Evolutionary conservation across 1,140 invertebrate species (phyloP).

Genomic region (Dreissena polymorpha): DNA sequence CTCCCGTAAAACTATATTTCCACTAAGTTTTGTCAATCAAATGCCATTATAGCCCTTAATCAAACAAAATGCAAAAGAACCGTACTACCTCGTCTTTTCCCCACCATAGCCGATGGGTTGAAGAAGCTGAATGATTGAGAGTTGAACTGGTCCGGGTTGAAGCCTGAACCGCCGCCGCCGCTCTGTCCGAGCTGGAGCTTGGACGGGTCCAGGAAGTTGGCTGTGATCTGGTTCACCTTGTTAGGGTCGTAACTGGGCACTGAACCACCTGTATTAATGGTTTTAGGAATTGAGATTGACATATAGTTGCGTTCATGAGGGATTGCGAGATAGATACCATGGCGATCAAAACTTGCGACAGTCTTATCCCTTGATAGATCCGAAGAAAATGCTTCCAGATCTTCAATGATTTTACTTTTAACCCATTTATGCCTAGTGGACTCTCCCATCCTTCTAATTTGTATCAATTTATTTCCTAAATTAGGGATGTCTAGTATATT

Average conservation of each 20-base stretch:
- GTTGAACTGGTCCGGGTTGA: slow-evolving; percentile 36
- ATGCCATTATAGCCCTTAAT: background rate
- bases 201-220: slow-evolving; percentile 41
- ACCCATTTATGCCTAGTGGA: too few relatives aligned
- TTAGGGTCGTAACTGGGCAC: slow-evolving; percentile 34
- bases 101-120: slow-evolving; percentile 32
- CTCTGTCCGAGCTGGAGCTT: slow-evolving; percentile 18
- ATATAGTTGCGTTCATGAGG: background rate
- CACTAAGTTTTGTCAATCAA: too few relatives aligned
- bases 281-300: background rate
- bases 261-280: background rate
- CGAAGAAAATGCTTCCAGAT: too few relatives aligned
- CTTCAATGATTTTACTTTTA: too few relatives aligned
- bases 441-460: too few relatives aligned
- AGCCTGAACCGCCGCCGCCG: slow-evolving; percentile 14
- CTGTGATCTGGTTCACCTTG: slow-evolving; percentile 15
- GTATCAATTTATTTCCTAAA: too few relatives aligned
- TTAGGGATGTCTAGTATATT: too few relatives aligned
- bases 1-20: too few relatives aligned
- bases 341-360: too few relatives aligned
- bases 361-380: too few relatives aligned
- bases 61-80: background rate
- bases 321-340: too few relatives aligned
- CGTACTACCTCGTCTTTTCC: background rate
- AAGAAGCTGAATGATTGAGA: slow-evolving; percentile 34